Evolutionary conservation across 2,797 vertebrate genomes (phyloP).

Genomic region (Enteromius unitaeniatus): DNA sequence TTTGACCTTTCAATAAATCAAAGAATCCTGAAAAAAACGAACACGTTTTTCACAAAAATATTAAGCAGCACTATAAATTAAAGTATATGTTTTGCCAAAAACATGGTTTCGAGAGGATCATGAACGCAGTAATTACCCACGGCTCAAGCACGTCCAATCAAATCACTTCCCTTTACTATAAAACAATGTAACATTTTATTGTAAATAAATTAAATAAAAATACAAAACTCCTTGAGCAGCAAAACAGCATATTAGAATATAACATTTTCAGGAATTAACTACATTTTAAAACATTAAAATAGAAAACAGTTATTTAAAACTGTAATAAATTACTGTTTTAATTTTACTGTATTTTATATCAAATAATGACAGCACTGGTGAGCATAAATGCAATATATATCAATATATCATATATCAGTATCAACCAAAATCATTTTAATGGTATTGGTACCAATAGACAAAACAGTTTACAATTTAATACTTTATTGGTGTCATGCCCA

Average conservation of each 20-base stretch:
- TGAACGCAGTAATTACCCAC: no score
- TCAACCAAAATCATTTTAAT: no score
- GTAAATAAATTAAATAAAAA: background rate
- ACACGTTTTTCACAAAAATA: background rate
- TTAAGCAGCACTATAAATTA: background rate
- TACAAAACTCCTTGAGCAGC: background rate
- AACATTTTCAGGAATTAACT: background rate
- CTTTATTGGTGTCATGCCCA: no score
- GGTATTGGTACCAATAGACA: background rate
- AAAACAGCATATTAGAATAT: background rate
- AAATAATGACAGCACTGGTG: no score
- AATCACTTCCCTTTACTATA: no score
- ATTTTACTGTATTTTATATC: background rate
- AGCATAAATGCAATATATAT: no score
- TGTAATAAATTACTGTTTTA: background rate
- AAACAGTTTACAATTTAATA: no score
- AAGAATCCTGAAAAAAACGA: background rate
- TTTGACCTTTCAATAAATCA: background rate
- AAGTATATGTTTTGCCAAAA: no score
- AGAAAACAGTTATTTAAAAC: background rate
- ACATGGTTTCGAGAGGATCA: no score
- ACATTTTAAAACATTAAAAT: background rate
- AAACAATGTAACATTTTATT: no score
- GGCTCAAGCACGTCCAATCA: no score
- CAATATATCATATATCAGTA: no score